Conservation (phyloP, 2,113 vertebrate genomes). For the Nothobranchius furzeri region DNA sequence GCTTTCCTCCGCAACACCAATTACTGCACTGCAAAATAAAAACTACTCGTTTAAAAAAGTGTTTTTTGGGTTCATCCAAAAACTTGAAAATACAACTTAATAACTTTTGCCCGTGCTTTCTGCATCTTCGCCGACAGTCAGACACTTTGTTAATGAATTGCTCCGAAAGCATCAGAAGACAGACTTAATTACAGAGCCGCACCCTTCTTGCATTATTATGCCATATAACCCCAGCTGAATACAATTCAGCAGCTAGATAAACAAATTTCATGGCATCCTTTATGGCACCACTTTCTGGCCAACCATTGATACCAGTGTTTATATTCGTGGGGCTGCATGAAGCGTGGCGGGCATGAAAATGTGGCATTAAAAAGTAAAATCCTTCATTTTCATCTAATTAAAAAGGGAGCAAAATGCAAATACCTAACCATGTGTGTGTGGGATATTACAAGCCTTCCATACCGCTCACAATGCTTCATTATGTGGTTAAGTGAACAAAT, state of each 20-base stretch:
- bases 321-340: slow-evolving; percentile 80
- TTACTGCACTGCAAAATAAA: slow-evolving; percentile 70
- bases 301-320: slow-evolving; percentile 82
- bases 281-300: slow-evolving; percentile 77
- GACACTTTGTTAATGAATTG: slow-evolving; percentile 79
- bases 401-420: slow-evolving; percentile 77
- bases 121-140: slow-evolving; percentile 73
- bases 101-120: slow-evolving; percentile 69
- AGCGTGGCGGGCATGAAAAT: slow-evolving; percentile 81
- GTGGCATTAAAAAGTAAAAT: slow-evolving; percentile 80
- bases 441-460: slow-evolving; percentile 50
- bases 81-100: slow-evolving; percentile 65
- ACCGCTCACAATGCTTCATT: slow-evolving; percentile 40
- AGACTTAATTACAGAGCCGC: slow-evolving; percentile 77
- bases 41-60: slow-evolving; percentile 70
- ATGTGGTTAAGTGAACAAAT: slow-evolving; percentile 46
- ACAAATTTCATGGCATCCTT: slow-evolving; percentile 77
- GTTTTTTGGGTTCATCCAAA: slow-evolving; percentile 65
- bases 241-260: slow-evolving; percentile 77
- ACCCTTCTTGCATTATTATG: slow-evolving; percentile 73
- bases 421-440: slow-evolving; percentile 63
- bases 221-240: slow-evolving; percentile 75
- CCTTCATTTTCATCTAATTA: slow-evolving; percentile 88
- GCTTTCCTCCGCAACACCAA: slow-evolving; percentile 36
- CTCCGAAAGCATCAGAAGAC: slow-evolving; percentile 81